These are phyloP conservation scores for Alethe castanea DNA, from an alignment of 2,113 vertebrate species.

Conservation along the genomic window DNA sequence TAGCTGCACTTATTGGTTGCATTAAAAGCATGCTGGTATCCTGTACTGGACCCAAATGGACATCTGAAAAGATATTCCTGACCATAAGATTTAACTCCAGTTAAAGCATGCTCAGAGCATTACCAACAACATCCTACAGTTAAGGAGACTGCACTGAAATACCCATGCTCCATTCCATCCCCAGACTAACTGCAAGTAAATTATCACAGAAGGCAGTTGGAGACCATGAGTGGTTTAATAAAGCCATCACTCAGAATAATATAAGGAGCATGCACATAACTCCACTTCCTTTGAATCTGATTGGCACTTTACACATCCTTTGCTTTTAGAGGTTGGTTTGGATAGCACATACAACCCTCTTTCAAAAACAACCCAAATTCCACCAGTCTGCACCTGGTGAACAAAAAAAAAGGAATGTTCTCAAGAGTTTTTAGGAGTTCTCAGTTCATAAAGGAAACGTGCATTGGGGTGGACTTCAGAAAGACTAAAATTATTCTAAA, in stretches of 20 bases:
- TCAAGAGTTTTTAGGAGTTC: background rate
- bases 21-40: background rate
- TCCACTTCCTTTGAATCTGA: background rate
- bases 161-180: fast-evolving
- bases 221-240: background rate
- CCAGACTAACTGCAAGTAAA: background rate
- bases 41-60: background rate
- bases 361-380: background rate
- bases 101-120: background rate
- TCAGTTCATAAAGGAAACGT: background rate
- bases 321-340: background rate
- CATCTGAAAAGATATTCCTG: background rate
- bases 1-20: background rate
- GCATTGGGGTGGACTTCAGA: background rate
- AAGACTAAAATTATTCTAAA: background rate
- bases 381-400: background rate
- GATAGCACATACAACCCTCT: background rate
- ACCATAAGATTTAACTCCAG: background rate
- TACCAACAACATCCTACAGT: background rate
- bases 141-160: background rate
- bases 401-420: background rate
- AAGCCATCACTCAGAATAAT: background rate
- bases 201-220: background rate
- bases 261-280: background rate
- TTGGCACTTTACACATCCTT: background rate